Evolutionary conservation across 23 tunicate genomes (phyloP), one percentile per base, ranked within the genome.

Genomic region (Aplidium turbinatum): DNA sequence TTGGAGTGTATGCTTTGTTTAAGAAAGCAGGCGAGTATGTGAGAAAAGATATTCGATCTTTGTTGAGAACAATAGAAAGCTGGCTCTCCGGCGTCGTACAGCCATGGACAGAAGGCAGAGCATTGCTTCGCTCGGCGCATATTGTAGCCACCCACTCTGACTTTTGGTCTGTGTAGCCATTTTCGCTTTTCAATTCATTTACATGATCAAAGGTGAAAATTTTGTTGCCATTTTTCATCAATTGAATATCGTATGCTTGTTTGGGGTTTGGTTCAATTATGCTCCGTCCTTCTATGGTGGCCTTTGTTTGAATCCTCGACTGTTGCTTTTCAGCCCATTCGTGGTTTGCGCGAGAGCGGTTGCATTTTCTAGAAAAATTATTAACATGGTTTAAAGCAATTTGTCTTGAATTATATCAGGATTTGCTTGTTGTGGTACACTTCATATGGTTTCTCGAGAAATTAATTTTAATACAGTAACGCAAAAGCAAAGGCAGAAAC

Each of bases 291-390:
- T 67, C 73, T 20, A 67, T 67, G 73, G 73, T 67, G 21, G 73
- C 73, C 29, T 67, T 67, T 18, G 73, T 35, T 25, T 67, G 73
- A 6, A 27, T 36, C 27, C 73, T 51, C 28, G 34, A 35, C 29
- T 67, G 52, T 52, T 67, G 73, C 73, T 52, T 35, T 67, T 67
- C 38, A 19, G 38, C 73, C 73, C 73, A 67, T 25, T 33, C 21
- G 21, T 33, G 21, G 36, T 38, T 67, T 22, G 36, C 73, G 9
- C 53, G 52, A 16, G 21, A 35, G 21, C 53, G 52, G 4, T 18
- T 35, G 53, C 52, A 67, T 36, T 30, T 11, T 21, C 73, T 67
- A 22, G 5, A 67, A 31, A 9, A 55, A 13, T 13, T n/a, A n/a
- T n/a, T n/a, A n/a, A n/a, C n/a, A n/a, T n/a, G n/a, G n/a, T n/a